phyloP scores from a whole-genome alignment of 2,113 vertebrate species.

The Cisticola juncidis region DNA sequence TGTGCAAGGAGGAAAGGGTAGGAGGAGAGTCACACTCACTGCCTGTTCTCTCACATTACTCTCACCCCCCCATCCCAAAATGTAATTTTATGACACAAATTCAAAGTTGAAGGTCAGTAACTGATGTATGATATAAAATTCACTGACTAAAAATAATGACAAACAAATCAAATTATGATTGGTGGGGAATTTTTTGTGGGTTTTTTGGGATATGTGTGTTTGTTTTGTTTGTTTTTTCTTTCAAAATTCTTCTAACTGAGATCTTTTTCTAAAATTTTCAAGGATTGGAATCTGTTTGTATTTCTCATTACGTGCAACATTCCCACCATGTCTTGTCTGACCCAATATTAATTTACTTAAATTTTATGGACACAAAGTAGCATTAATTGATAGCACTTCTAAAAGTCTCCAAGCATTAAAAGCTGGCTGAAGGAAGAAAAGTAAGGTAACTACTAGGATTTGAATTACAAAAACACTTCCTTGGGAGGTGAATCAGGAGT shows the following conservation, averaged over 20 bases:
- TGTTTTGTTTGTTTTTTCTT: neutral
- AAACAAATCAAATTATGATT: neutral
- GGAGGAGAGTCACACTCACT: neutral
- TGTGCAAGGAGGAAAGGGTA: neutral
- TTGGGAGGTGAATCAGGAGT: neutral
- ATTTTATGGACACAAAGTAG: neutral
- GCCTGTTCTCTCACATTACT: neutral
- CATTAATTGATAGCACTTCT: neutral
- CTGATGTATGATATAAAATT: neutral
- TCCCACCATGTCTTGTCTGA: neutral
- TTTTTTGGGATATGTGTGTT: rapidly evolving
- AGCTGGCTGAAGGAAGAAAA: neutral
- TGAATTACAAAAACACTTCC: neutral
- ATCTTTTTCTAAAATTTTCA: neutral
- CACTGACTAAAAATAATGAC: neutral
- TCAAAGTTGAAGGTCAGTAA: neutral
- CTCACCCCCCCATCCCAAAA: neutral
- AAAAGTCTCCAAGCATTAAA: neutral
- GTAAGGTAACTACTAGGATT: neutral
- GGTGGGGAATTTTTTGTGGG: rapidly evolving
- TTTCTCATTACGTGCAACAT: neutral
- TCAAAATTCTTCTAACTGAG: neutral
- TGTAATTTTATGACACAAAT: neutral
- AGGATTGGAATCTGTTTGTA: neutral
- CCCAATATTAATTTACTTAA: neutral